Evolutionary conservation across 2,797 vertebrate genomes (phyloP).

Genomic region (Acropternis orthonyx): DNA sequence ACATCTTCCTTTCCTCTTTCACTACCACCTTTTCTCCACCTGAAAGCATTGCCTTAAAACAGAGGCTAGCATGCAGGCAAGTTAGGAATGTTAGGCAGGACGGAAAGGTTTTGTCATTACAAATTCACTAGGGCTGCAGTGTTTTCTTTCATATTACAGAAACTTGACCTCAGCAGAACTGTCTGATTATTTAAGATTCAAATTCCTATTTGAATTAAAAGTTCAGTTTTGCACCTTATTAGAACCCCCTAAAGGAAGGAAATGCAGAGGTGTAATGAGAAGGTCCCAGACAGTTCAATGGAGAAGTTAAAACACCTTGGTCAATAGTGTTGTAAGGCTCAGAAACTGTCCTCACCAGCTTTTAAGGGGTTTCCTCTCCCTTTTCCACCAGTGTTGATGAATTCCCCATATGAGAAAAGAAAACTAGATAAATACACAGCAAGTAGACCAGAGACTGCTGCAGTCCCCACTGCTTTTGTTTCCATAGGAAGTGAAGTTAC

Average conservation of each 20-base stretch:
- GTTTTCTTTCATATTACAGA: background rate
- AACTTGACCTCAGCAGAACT: background rate
- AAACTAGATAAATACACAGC: background rate
- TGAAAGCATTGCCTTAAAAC: background rate
- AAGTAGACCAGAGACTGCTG: background rate
- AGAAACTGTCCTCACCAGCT: background rate
- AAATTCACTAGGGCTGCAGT: background rate
- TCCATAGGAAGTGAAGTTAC: background rate
- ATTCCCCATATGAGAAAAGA: background rate
- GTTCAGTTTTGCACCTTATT: background rate
- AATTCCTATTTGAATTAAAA: background rate
- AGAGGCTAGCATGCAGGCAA: background rate
- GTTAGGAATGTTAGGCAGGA: background rate
- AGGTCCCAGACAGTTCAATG: background rate
- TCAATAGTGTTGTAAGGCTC: background rate
- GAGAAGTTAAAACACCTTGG: background rate
- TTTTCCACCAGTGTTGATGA: background rate
- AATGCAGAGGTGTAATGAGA: background rate
- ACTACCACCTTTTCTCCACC: background rate
- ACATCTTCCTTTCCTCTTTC: background rate
- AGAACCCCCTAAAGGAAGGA: background rate
- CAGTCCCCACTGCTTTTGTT: background rate
- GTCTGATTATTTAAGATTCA: background rate
- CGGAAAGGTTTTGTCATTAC: background rate
- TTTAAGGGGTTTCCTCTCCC: background rate